phyloP scores from a whole-genome alignment of 2,888 invertebrate genomes.

The Ectemnius lituratus region DNA sequence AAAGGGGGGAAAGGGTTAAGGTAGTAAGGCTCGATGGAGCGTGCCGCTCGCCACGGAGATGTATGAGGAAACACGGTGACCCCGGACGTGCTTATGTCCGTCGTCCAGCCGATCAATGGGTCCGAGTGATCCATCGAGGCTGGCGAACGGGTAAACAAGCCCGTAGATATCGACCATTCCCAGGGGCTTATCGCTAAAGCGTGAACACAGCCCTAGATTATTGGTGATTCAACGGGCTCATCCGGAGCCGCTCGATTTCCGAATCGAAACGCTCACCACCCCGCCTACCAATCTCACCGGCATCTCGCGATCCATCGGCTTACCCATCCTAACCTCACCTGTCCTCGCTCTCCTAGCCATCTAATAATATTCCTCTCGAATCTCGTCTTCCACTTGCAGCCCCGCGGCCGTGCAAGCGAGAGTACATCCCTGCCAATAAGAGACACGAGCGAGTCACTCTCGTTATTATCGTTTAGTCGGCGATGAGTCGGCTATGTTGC shows the following conservation, averaged over 20 bases:
- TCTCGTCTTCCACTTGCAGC: not conserved
- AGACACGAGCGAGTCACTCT: too few species aligned
- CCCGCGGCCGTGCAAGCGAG: not conserved
- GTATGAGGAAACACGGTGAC: not conserved
- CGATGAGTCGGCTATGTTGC: too few species aligned
- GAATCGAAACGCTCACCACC: not conserved
- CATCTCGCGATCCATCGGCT: not conserved
- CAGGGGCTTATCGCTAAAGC: conserved; percentile 62
- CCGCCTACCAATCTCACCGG: not conserved
- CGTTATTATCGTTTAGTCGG: too few species aligned
- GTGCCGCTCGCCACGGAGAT: conserved; percentile 1
- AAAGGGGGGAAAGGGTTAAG: not conserved
- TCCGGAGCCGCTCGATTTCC: conserved; percentile 14
- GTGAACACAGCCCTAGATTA: conserved; percentile 63
- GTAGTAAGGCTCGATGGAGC: not conserved
- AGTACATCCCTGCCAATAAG: not conserved
- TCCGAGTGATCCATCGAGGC: conserved; percentile 60
- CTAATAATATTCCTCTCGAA: not conserved
- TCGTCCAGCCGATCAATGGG: conserved; percentile 39
- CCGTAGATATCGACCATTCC: conserved; percentile 51
- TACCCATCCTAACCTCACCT: not conserved
- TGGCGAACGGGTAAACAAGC: conserved; percentile 48
- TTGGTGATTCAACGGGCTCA: conserved; percentile 37
- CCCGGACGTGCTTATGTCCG: conserved; percentile 4
- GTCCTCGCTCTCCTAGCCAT: too few species aligned